Conservation (phyloP, 2,797 vertebrate species). For the Gymnothorax javanicus region DNA sequence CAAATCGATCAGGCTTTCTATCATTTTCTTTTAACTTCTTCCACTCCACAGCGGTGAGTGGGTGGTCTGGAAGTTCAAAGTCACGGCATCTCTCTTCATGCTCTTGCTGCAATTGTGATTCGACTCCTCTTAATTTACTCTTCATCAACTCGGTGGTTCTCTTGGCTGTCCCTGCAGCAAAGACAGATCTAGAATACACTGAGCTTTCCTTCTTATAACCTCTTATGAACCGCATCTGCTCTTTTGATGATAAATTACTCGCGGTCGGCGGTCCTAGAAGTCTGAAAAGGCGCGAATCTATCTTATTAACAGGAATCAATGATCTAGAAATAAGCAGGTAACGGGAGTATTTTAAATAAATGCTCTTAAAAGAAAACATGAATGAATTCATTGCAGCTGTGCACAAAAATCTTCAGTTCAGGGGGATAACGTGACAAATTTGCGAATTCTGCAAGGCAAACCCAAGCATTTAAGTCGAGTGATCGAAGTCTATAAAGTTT, state of each 20-base stretch:
- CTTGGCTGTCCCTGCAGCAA: conserved; percentile 80
- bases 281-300: conserved; percentile 13
- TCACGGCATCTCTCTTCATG: background rate
- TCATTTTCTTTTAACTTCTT: conserved; percentile 67
- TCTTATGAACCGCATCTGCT: conserved; percentile 25
- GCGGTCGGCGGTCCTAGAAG: conserved; percentile 11
- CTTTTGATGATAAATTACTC: conserved; percentile 54
- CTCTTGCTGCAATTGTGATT: conserved; percentile 32
- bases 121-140: conserved; percentile 37
- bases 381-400: conserved; percentile 52
- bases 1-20: conserved; percentile 64
- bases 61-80: conserved; percentile 63
- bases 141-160: conserved; percentile 61
- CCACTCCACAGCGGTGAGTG: conserved; percentile 80
- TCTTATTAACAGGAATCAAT: conserved; percentile 28
- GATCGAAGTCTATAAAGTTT: background rate
- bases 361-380: conserved; percentile 48
- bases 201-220: conserved; percentile 20
- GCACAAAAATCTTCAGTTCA: background rate
- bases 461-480: background rate
- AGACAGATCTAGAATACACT: conserved; percentile 66
- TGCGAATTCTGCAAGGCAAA: background rate
- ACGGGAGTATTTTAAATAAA: conserved; percentile 43
- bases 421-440: background rate
- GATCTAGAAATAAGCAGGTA: conserved; percentile 38